Conservation (phyloP, 2,797 vertebrate genomes). For the Emydoidea blandingii region DNA sequence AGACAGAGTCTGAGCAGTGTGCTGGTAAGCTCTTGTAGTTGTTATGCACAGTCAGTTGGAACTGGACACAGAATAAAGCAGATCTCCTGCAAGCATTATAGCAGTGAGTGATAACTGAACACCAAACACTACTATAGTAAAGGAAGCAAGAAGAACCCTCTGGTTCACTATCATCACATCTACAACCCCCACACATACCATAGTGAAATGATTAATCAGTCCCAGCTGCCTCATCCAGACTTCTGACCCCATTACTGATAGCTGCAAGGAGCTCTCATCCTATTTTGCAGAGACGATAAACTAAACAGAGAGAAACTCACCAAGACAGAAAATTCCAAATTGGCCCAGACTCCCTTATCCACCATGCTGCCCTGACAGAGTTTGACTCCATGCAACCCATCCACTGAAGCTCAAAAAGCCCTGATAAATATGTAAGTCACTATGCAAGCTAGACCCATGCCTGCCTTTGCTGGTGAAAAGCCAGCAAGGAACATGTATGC, state of each 20-base stretch:
- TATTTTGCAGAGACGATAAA: neutral
- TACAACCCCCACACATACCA: neutral
- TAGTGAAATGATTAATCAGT: neutral
- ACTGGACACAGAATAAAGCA: neutral
- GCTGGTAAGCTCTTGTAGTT: neutral
- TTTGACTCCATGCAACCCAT: neutral
- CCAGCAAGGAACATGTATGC: neutral
- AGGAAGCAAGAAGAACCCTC: neutral
- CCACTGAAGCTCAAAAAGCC: neutral
- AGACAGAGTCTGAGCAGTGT: neutral
- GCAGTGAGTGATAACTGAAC: neutral
- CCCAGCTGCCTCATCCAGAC: neutral
- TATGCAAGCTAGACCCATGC: neutral
- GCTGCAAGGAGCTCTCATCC: neutral
- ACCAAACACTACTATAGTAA: neutral
- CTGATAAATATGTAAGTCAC: slow-evolving; percentile 1
- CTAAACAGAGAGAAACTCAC: neutral
- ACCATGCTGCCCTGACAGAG: neutral
- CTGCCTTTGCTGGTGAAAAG: neutral
- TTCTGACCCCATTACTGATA: neutral
- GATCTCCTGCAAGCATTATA: neutral
- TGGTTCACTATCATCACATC: neutral
- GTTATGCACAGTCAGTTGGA: neutral
- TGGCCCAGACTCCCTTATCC: neutral
- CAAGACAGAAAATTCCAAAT: neutral